These are phyloP conservation scores for Passer domesticus DNA, from an alignment of 2,113 vertebrate species.

Conservation along the genomic window DNA sequence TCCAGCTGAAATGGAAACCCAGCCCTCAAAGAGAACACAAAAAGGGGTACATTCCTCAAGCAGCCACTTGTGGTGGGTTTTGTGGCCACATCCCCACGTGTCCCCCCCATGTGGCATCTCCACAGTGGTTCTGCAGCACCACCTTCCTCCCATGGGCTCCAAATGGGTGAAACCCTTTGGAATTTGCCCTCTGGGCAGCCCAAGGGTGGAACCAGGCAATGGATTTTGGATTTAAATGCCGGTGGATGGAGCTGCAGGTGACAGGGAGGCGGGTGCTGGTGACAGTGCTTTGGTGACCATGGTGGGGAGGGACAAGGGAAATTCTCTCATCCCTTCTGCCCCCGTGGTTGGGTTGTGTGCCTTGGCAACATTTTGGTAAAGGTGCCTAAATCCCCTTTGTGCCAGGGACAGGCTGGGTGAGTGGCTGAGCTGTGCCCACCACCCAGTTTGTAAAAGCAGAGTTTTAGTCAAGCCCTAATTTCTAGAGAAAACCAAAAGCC, in stretches of 20 bases:
- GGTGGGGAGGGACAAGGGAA: not conserved
- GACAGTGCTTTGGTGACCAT: not conserved
- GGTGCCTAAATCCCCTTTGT: not conserved
- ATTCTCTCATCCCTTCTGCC: not conserved
- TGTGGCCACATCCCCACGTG: not conserved
- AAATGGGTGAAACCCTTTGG: not conserved
- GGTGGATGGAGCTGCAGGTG: not conserved
- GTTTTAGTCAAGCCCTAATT: not conserved
- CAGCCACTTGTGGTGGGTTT: not conserved
- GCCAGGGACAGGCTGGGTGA: not conserved
- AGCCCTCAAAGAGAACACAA: not conserved
- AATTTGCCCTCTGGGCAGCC: not conserved
- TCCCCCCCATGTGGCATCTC: not conserved
- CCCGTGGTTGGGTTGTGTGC: not conserved
- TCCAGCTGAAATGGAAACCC: not conserved
- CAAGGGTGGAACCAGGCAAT: fast-evolving
- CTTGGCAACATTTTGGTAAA: not conserved
- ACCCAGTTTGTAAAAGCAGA: not conserved
- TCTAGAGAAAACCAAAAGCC: not conserved
- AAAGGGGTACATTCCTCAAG: not conserved
- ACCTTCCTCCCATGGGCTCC: not conserved
- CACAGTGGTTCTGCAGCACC: not conserved
- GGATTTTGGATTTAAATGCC: not conserved
- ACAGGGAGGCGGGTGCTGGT: not conserved
- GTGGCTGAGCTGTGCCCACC: not conserved